Conservation (phyloP, 2,797 vertebrate genomes). For the Ptychadena robeensis region DNA sequence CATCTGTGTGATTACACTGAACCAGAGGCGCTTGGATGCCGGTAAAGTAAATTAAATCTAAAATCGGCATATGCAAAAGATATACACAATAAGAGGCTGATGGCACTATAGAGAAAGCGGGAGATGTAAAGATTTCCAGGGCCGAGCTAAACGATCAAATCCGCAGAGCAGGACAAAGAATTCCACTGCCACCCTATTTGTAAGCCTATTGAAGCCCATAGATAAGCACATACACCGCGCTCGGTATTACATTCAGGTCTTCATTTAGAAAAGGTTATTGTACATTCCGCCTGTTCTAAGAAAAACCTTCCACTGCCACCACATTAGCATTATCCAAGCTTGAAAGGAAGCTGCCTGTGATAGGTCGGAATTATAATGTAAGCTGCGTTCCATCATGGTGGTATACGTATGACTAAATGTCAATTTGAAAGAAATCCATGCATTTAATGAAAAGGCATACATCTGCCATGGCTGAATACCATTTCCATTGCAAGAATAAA, state of each 20-base stretch:
- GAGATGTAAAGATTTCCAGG: neutral
- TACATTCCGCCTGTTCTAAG: neutral
- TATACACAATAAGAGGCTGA: neutral
- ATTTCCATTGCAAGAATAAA: neutral
- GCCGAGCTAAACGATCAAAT: neutral
- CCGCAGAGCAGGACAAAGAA: neutral
- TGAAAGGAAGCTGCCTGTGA: neutral
- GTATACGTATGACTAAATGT: neutral
- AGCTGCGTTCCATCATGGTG: neutral
- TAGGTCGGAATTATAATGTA: neutral
- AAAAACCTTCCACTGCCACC: neutral
- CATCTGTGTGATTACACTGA: constrained; percentile 17
- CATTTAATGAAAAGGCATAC: neutral
- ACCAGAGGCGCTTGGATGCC: neutral
- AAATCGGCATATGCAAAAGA: constrained; percentile 36
- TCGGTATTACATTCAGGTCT: neutral
- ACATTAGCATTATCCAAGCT: neutral
- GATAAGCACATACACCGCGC: neutral
- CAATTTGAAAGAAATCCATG: neutral
- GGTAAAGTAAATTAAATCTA: constrained; percentile 28
- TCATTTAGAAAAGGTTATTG: neutral
- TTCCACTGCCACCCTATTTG: neutral
- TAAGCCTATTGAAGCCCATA: neutral
- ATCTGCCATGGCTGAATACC: neutral
- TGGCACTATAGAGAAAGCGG: neutral